phyloP scores from a whole-genome alignment of 2,113 vertebrate genomes.

The Pristiophorus japonicus region DNA sequence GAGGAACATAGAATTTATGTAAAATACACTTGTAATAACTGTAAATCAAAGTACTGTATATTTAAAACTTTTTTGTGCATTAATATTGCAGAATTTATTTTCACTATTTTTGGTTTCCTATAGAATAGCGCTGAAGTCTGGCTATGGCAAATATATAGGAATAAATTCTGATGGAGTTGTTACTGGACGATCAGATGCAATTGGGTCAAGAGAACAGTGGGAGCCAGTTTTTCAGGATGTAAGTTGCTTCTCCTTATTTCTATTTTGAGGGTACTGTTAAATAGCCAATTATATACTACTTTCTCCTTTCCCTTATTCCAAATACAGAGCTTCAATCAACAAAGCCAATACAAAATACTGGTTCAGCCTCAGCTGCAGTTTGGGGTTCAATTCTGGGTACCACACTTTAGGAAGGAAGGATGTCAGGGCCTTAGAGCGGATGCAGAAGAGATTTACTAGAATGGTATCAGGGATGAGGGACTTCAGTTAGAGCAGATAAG shows the following conservation, averaged over 20 bases:
- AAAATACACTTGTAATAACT: neutral
- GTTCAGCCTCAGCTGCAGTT: neutral
- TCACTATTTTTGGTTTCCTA: slow-evolving; percentile 26
- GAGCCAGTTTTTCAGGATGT: slow-evolving; percentile 90
- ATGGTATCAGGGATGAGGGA: neutral
- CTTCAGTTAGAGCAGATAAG: neutral
- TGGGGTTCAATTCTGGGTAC: neutral
- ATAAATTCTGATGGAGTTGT: slow-evolving; percentile 90
- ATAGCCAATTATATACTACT: neutral
- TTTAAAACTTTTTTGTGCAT: neutral
- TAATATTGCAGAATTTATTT: neutral
- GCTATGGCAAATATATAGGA: slow-evolving; percentile 92
- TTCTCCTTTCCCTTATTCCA: neutral
- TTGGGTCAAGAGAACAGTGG: slow-evolving; percentile 91
- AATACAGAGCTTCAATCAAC: neutral
- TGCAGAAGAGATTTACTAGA: neutral
- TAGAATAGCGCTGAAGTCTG: slow-evolving; percentile 91
- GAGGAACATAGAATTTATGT: neutral
- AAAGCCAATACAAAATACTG: neutral
- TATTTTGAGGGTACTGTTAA: neutral
- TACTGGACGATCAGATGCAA: slow-evolving; percentile 86
- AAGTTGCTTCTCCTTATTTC: slow-evolving; percentile 49
- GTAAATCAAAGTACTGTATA: neutral
- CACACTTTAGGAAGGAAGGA: no score
- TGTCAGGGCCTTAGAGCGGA: no score